Evolutionary conservation across 2,888 invertebrate species (phyloP).

Genomic region (Dinocampus coccinellae): DNA sequence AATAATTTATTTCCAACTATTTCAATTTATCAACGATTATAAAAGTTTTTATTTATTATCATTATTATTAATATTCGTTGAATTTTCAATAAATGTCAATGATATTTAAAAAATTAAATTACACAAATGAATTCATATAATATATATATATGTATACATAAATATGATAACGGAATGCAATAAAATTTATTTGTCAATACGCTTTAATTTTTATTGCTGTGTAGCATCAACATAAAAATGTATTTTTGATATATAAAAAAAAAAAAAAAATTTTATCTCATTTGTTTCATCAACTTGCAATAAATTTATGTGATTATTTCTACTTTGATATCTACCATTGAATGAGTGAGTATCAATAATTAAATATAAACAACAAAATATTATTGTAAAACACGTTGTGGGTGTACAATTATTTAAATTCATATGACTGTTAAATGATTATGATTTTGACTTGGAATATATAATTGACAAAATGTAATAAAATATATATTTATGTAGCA

Average conservation of each 20-base stretch:
- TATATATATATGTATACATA: not conserved
- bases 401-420: not conserved
- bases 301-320: constrained; percentile 3
- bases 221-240: not conserved
- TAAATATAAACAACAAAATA: too few species aligned
- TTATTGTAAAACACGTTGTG: not conserved
- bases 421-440: not conserved
- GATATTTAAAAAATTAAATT: too few species aligned
- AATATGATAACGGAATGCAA: not conserved
- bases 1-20: not conserved
- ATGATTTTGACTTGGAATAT: not conserved
- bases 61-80: too few species aligned
- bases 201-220: not conserved
- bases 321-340: not conserved
- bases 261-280: not conserved
- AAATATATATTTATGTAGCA: not conserved
- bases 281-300: not conserved
- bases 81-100: too few species aligned
- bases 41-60: too few species aligned
- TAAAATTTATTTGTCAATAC: not conserved
- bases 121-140: too few species aligned
- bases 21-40: not conserved
- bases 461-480: not conserved
- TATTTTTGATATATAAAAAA: not conserved
- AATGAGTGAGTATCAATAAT: constrained; percentile 21